Base-by-base conservation (phyloP, 2,888 invertebrate species). In the Diplazon laetatorius region DNA sequence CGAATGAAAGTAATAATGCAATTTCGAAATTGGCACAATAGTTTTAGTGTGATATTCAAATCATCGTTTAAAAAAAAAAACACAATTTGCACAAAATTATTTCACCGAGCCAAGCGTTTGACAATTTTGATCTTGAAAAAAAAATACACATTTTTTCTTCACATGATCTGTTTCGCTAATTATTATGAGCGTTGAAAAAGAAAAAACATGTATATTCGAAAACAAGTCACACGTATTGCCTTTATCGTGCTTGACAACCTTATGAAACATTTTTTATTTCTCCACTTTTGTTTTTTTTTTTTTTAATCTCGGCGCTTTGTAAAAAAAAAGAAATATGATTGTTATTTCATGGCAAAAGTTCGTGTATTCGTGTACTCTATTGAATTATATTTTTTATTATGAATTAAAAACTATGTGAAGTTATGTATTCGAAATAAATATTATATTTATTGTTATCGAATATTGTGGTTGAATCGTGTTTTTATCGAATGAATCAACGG, bases 361-460 rank as follows among this genome's bases (percentile, higher is more conserved):
- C 74, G 63, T n/a, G n/a, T n/a, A 76, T 78, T 76, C 65, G 50
- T 77, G 55, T 74, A 80, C 50, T 78, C 59, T 78, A 77, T 75
- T 79, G 76, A 77, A 75, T 80, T 68, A 79, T 81, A 76, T 80
- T 81, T n/a, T 81, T 52, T 52, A 52, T 81, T 80, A 81, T 78
- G 69, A 79, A 57, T 52, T 77, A 66, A 77, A n/a, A 65, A 39
- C 68, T 46, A 71, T 71, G 76, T 76, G 48, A 78, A 77, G 70
- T 80, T 79, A 75, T 78, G 76, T 82, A 79, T 75, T 77, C 76
- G 73, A 77, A 78, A 82, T 80, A 80, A 82, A 82, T 76, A 77
- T 82, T 80, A 80, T 80, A 80, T 82, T 82, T 79, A 81, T 80
- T 78, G 80, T 80, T 81, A 79, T 80, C 71, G 65, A 78, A 74